Evolutionary conservation across 2,113 vertebrate species (phyloP).

Genomic region (Electrona antarctica): DNA sequence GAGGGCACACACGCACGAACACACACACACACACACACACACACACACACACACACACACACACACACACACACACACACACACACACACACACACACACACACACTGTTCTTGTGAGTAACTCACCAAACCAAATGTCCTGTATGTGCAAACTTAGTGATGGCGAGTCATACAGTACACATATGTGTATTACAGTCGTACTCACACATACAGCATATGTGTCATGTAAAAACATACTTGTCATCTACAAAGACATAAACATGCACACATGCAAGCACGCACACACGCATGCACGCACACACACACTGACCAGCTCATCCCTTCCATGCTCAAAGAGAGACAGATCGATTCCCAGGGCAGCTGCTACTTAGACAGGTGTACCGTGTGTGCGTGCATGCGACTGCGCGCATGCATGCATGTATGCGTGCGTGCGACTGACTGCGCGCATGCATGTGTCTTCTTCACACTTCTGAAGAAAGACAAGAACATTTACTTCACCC

Average conservation of each 20-base stretch:
- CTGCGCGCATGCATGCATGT: conserved; percentile 31
- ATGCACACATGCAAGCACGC: conserved; percentile 4
- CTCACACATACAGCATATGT: conserved; percentile 1
- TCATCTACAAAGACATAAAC: neutral
- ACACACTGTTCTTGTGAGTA: neutral
- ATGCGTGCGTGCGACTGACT: conserved; percentile 3
- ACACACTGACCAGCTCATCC: conserved; percentile 51
- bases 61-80: conserved; percentile 26
- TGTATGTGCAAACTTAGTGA: too few species aligned
- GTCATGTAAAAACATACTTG: neutral
- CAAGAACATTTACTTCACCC: conserved; percentile 39
- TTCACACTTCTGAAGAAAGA: conserved; percentile 61
- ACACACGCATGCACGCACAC: conserved; percentile 22
- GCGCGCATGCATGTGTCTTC: conserved; percentile 9
- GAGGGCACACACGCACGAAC: neutral
- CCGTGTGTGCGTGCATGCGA: conserved; percentile 35
- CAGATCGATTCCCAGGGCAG: conserved; percentile 71
- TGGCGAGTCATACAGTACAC: neutral
- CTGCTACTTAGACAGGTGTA: conserved; percentile 74
- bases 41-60: conserved; percentile 10
- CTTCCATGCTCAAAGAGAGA: conserved; percentile 51
- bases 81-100: conserved; percentile 5
- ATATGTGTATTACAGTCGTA: neutral
- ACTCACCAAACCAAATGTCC: neutral
- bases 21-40: conserved; percentile 22